Conservation (phyloP, 2,113 vertebrate species). For the Eleginops maclovinus region DNA sequence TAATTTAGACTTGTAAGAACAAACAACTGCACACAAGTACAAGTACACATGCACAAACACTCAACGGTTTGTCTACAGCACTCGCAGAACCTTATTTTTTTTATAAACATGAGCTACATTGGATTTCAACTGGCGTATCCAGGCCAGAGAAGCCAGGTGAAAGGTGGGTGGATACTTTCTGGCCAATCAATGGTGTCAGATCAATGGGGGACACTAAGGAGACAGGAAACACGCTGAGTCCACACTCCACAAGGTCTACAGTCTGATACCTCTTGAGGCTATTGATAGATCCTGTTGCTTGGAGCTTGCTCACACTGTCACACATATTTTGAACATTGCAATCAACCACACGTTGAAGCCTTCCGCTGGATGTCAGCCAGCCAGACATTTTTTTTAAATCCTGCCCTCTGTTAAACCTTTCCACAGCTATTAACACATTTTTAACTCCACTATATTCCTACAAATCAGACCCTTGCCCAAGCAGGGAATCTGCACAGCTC, state of each 20-base stretch:
- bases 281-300: slow-evolving; percentile 38
- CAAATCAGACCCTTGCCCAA: background rate
- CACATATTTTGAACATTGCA: background rate
- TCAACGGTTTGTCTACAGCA: background rate
- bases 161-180: slow-evolving; percentile 52
- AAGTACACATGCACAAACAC: background rate
- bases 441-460: slow-evolving; percentile 3
- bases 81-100: slow-evolving; percentile 12
- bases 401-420: slow-evolving; percentile 6
- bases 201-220: slow-evolving; percentile 54
- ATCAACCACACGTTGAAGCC: slow-evolving; percentile 6
- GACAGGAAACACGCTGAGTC: slow-evolving; percentile 51
- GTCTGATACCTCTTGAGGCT: slow-evolving; percentile 47
- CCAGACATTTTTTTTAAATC: background rate
- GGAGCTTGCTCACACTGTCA: background rate
- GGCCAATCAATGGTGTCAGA: slow-evolving; percentile 51
- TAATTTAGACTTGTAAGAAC: slow-evolving; percentile 49
- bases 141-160: slow-evolving; percentile 42
- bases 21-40: slow-evolving; percentile 25
- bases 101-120: too few relatives aligned
- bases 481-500: slow-evolving; percentile 6
- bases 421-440: slow-evolving; percentile 1
- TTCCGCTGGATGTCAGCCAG: background rate
- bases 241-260: slow-evolving; percentile 49
- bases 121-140: slow-evolving; percentile 37